Evolutionary conservation across 2,113 vertebrate genomes (phyloP).

Genomic region (Candoia aspera): DNA sequence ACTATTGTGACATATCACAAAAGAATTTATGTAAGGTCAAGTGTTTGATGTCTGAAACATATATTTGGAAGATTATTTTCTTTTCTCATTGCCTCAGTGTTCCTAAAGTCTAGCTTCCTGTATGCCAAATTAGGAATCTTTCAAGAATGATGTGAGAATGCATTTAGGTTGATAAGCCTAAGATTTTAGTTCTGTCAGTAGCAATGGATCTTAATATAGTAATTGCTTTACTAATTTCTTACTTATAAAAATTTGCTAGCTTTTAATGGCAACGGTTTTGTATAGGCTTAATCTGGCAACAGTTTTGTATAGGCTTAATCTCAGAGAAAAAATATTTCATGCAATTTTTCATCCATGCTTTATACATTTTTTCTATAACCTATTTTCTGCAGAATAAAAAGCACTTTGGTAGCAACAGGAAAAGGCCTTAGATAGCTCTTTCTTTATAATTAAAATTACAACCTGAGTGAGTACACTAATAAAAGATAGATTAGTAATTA

Average conservation of each 20-base stretch:
- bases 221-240: not conserved
- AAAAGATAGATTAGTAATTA: not conserved
- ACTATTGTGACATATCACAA: not conserved
- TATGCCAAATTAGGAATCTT: not conserved
- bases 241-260: not conserved
- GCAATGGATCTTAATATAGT: not conserved
- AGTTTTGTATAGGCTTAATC: not conserved
- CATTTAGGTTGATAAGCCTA: not conserved
- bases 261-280: not conserved
- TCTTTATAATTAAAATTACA: not conserved
- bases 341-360: not conserved
- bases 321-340: not conserved
- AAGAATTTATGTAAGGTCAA: constrained; percentile 26
- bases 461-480: not conserved
- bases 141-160: not conserved
- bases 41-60: constrained; percentile 33
- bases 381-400: not conserved
- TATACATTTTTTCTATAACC: not conserved
- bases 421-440: not conserved
- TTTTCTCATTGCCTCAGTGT: not conserved
- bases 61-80: constrained; percentile 17
- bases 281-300: too few relatives aligned
- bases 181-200: not conserved
- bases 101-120: not conserved
- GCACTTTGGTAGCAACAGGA: not conserved